phyloP scores from a whole-genome alignment of 2,113 vertebrate species.

The Neolamprologus sp. region DNA sequence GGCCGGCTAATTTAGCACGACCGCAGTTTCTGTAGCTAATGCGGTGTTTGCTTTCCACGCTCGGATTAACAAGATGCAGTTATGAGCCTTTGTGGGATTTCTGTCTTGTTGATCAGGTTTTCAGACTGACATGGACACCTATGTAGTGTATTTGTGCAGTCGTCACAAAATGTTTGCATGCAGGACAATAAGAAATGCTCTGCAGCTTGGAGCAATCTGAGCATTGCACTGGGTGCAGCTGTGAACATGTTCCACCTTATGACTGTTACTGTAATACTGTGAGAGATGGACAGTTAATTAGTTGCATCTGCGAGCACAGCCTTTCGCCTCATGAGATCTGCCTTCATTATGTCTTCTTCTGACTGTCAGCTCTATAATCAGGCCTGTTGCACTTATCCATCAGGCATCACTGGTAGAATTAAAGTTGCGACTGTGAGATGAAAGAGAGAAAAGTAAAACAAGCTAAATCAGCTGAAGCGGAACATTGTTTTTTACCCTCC shows the following conservation, averaged over 20 bases:
- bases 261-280: neutral
- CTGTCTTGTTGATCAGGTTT: neutral
- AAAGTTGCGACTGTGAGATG: neutral
- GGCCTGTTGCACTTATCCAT: neutral
- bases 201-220: neutral
- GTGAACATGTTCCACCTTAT: neutral
- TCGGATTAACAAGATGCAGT: neutral
- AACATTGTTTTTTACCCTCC: neutral
- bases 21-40: slow-evolving; percentile 20
- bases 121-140: neutral
- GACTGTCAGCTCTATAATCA: neutral
- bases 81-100: neutral
- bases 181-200: neutral
- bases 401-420: neutral
- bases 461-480: neutral
- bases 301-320: neutral
- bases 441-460: neutral
- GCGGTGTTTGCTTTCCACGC: neutral
- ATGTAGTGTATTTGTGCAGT: neutral
- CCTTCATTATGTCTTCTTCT: neutral
- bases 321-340: neutral
- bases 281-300: neutral
- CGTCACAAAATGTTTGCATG: neutral
- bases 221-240: neutral
- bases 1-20: slow-evolving; percentile 53